Evolutionary conservation across 2,113 vertebrate species (phyloP).

Genomic region (Leptosomus discolor): DNA sequence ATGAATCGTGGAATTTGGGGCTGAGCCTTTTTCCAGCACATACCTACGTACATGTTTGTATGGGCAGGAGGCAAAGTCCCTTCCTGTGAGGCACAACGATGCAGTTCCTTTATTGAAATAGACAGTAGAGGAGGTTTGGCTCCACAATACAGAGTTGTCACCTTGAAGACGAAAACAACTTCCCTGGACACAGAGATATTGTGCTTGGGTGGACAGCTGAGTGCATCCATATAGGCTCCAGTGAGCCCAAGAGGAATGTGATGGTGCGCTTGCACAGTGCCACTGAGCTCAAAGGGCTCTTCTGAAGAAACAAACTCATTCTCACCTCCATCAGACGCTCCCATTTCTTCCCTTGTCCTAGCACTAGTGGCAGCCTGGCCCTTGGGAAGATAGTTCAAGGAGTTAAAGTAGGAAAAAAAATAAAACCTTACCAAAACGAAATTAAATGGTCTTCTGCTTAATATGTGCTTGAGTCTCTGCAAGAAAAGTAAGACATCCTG

Average conservation of each 20-base stretch:
- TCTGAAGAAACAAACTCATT: neutral
- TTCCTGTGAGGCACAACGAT: neutral
- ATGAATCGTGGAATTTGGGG: neutral
- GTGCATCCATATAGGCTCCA: rapidly evolving
- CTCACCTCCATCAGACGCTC: neutral
- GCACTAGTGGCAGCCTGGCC: neutral
- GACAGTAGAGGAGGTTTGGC: neutral
- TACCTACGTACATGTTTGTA: rapidly evolving
- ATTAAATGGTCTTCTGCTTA: neutral
- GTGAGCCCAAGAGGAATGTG: neutral
- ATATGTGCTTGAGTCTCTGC: neutral
- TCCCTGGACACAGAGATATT: neutral
- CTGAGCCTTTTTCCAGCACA: neutral
- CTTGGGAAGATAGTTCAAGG: neutral
- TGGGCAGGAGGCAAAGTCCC: neutral
- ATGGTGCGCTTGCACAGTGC: neutral
- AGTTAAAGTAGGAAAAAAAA: neutral
- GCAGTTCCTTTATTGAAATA: neutral
- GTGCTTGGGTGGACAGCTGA: neutral
- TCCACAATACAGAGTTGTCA: neutral
- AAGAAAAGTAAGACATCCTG: neutral
- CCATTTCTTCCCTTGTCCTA: neutral
- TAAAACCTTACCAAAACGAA: neutral
- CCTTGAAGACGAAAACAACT: neutral
- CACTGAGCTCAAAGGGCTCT: neutral